phyloP scores from a whole-genome alignment of 2,888 invertebrate species.

The Leucoptera coffeella region DNA sequence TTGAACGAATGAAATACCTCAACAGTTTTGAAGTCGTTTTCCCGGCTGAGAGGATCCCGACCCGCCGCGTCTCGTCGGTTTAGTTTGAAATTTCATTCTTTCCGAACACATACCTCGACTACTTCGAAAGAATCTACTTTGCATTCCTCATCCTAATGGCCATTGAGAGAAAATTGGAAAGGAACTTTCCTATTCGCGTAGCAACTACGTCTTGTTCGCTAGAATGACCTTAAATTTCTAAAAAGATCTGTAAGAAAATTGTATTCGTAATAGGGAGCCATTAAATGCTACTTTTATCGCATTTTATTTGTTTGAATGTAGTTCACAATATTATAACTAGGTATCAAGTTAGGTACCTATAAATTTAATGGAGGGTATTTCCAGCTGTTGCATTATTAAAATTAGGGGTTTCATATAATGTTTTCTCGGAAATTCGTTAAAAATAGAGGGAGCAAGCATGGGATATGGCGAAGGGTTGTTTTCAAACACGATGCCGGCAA shows the following conservation, averaged over 20 bases:
- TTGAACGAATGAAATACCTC: too few relatives aligned
- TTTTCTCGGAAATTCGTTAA: slow-evolving; percentile 31
- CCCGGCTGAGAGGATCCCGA: slow-evolving; percentile 13
- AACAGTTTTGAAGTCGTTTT: slow-evolving; percentile 20
- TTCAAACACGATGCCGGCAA: slow-evolving; percentile 24
- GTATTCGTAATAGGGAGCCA: too few relatives aligned
- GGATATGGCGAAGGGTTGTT: too few relatives aligned
- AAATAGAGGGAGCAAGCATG: slow-evolving; percentile 20
- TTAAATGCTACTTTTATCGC: too few relatives aligned
- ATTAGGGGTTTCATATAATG: slow-evolving; percentile 19
- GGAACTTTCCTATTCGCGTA: slow-evolving; percentile 38
- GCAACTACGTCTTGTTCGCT: slow-evolving; percentile 26
- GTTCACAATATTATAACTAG: too few relatives aligned
- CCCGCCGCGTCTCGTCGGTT: slow-evolving; percentile 21
- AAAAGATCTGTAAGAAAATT: too few relatives aligned
- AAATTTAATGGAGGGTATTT: too few relatives aligned
- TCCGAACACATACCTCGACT: slow-evolving; percentile 45
- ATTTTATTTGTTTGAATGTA: too few relatives aligned
- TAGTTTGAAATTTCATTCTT: slow-evolving; percentile 45
- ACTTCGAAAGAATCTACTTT: slow-evolving; percentile 43
- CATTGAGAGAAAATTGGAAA: slow-evolving; percentile 51
- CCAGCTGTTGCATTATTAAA: too few relatives aligned
- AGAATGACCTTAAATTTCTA: slow-evolving; percentile 10
- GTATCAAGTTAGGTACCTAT: too few relatives aligned
- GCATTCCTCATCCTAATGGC: slow-evolving; percentile 53